Percentiles rank a stretch among this genome's conserved stretches.
Evolutionary conservation across 2,888 invertebrate genomes (phyloP).

Genomic region (Stomorhina lunata): DNA sequence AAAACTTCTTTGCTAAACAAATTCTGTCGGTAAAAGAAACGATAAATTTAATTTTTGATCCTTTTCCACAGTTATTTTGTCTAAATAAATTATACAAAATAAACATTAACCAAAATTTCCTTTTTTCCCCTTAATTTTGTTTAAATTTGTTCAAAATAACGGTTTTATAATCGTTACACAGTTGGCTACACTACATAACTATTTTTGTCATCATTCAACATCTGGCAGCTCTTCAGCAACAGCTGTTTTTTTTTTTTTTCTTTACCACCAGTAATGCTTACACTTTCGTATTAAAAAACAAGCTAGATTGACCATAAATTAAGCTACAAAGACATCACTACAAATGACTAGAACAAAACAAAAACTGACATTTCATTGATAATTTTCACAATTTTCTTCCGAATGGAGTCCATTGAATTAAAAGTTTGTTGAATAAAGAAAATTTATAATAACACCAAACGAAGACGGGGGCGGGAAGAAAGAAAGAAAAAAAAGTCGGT

Average conservation of each 20-base stretch:
- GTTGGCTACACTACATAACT: neutral
- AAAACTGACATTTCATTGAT: conserved; percentile 47
- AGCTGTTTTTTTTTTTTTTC: conserved; percentile 27
- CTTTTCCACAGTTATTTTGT: no score
- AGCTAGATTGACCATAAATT: no score
- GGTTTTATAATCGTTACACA: neutral
- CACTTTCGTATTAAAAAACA: no score
- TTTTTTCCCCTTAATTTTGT: no score
- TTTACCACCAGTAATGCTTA: no score
- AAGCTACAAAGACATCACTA: no score
- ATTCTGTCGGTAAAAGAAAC: no score
- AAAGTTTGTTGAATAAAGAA: neutral
- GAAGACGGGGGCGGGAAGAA: neutral
- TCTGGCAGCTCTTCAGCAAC: neutral
- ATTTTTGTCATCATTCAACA: neutral
- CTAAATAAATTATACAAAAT: no score
- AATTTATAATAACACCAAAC: neutral
- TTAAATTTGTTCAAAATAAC: neutral
- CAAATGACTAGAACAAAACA: conserved; percentile 48
- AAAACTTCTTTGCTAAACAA: no score
- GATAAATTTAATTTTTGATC: no score
- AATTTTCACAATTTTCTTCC: neutral
- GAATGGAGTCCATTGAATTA: neutral
- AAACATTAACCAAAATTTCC: no score
- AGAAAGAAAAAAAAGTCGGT: neutral